A percentile compares a stretch with the other conserved stretches of the same genome.
Evolutionary conservation across 1,140 invertebrate genomes (phyloP).

Genomic region (Trypoxylus dichotomus): DNA sequence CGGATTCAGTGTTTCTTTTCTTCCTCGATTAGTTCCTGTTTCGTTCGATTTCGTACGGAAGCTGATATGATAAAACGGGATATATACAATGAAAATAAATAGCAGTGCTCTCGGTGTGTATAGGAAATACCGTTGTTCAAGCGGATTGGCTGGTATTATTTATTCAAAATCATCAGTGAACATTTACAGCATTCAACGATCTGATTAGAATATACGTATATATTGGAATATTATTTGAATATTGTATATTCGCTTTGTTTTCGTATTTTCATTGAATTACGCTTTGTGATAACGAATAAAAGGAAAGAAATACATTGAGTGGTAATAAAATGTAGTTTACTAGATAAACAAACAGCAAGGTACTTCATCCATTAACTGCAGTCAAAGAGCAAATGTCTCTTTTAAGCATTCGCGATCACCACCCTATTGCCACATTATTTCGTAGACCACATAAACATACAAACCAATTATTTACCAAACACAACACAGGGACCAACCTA

Average conservation of each 20-base stretch:
- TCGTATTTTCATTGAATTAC: too few relatives aligned
- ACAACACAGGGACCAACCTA: too few relatives aligned
- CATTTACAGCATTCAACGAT: not conserved
- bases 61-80: slow-evolving; percentile 21
- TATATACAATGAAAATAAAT: slow-evolving; percentile 12
- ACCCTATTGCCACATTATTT: too few relatives aligned
- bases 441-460: too few relatives aligned
- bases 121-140: not conserved
- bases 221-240: not conserved
- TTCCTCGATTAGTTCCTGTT: slow-evolving; percentile 23
- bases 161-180: not conserved
- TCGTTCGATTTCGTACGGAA: slow-evolving; percentile 18
- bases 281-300: too few relatives aligned
- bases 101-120: not conserved
- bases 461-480: too few relatives aligned
- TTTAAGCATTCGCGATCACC: too few relatives aligned
- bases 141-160: not conserved
- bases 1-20: slow-evolving; percentile 24
- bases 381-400: too few relatives aligned
- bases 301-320: too few relatives aligned
- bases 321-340: too few relatives aligned
- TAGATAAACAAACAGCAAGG: too few relatives aligned
- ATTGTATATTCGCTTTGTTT: not conserved
- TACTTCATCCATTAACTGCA: too few relatives aligned
- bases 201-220: not conserved